Base-by-base conservation (phyloP, 2,888 invertebrate genomes). In the Netelia melanura region DNA sequence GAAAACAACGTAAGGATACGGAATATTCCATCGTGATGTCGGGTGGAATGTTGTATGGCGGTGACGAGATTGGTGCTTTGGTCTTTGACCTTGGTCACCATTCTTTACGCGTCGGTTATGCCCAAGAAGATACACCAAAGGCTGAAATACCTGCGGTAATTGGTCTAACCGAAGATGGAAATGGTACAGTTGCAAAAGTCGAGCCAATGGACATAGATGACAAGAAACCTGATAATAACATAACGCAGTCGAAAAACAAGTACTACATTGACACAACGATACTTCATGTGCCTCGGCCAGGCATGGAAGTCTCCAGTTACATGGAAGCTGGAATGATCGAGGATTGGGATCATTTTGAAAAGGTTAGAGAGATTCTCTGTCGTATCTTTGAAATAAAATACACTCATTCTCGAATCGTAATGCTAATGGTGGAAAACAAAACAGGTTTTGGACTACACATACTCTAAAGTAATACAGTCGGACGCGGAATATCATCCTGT, bases 271-370 rank as follows among this genome's bases (percentile, higher is more conserved):
- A 99, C 90, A 98, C 99, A 6, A 98, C 98, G 2, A 97, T 97
- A 91, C 95, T 99, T 6, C 98, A 98, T 92, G 98, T 98, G 0
- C 98, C 99, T 0, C 95, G 98, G 0, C 85, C 85, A 0, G 96
- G 96, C 86, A 97, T 98, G 97, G 99, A 99, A 93, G 96, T 98
- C 52, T 96, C 96, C 77, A 97, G 97, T 3, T 99, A 98, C 93
- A 98, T 99, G 96, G 99, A 99, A 93, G 99, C 99, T 89, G 99
- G 99, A 67, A 98, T 99, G 97, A 97, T 99, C 65, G 99, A 99
- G 91, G 99, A 99, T 94, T 99, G 99, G 99, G 99, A 99, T 92
- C 95, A 99, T 84, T 99, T 99, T 94, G 99, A 99, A 94, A 98
- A 98, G 94, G 97, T 99, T 71, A 11, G 8, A 21, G 2, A 58